phyloP scores from a whole-genome alignment of 92 coral and sea anemone species.

The Epizoanthus ramosus region DNA sequence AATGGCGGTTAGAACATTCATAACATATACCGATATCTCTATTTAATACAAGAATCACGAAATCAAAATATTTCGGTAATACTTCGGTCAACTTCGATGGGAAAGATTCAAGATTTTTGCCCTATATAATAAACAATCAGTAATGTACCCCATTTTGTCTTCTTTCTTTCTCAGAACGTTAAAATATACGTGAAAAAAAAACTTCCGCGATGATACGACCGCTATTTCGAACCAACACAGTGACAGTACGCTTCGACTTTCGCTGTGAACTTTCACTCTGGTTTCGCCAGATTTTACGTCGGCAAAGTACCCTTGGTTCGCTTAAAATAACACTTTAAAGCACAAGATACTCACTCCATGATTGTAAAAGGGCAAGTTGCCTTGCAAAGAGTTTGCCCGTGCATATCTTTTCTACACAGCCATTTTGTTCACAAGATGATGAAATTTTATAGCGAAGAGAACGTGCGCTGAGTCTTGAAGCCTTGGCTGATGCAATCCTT shows the following conservation, averaged over 20 bases:
- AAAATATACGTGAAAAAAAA: not conserved
- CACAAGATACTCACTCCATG: constrained; percentile 84
- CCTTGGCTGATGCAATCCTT: constrained; percentile 93
- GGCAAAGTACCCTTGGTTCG: not conserved
- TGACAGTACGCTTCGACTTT: not conserved
- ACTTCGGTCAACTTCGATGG: too few relatives aligned
- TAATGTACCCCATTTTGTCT: constrained; percentile 7
- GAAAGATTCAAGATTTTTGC: not conserved
- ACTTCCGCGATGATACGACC: not conserved
- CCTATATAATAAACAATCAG: not conserved
- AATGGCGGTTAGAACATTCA: constrained; percentile 1
- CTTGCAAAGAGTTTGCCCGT: constrained; percentile 49
- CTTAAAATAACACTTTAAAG: not conserved
- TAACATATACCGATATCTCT: not conserved
- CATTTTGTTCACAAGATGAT: constrained; percentile 83
- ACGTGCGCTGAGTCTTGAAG: constrained; percentile 83
- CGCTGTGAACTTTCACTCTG: not conserved
- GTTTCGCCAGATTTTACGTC: not conserved
- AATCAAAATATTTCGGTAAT: not conserved
- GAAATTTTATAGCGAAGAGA: constrained; percentile 57
- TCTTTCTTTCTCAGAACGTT: not conserved
- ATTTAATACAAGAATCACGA: not conserved
- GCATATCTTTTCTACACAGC: constrained; percentile 62
- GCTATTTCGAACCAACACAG: too few relatives aligned
- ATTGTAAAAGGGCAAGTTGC: constrained; percentile 70